These are phyloP conservation scores for Synaphobranchus kaupii DNA, from an alignment of 2,797 vertebrate genomes.

Conservation along the genomic window DNA sequence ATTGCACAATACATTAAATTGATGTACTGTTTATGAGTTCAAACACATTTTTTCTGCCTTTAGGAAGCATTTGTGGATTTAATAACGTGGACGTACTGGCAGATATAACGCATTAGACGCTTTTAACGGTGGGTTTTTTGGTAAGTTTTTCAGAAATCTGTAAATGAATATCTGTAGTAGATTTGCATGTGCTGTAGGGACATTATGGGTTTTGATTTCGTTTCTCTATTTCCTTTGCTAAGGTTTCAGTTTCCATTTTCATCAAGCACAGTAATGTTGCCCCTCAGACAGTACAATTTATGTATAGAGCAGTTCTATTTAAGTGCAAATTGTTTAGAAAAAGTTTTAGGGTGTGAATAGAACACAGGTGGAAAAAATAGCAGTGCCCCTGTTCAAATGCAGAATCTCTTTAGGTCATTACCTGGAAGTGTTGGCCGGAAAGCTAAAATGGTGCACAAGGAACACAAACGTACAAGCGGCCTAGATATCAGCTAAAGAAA, in stretches of 20 bases:
- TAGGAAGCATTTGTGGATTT: conserved; percentile 1
- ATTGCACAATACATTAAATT: neutral
- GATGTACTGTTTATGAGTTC: neutral
- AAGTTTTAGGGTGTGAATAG: no score
- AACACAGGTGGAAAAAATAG: neutral
- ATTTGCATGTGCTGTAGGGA: neutral
- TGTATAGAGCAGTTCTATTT: neutral
- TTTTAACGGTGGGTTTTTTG: neutral
- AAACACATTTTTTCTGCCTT: neutral
- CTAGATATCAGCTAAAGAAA: neutral
- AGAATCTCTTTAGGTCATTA: neutral
- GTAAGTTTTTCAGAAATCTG: neutral
- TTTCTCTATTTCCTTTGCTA: neutral
- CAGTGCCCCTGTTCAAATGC: neutral
- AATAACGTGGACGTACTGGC: neutral
- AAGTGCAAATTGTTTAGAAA: neutral
- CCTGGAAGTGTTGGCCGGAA: neutral
- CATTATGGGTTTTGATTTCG: neutral
- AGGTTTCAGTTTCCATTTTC: neutral
- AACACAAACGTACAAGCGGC: neutral
- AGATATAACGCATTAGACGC: neutral
- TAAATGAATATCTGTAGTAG: neutral
- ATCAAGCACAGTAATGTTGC: neutral
- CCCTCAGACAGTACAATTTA: neutral
- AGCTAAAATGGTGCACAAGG: neutral